phyloP scores from a whole-genome alignment of 2,888 invertebrate genomes.

The Sussaba pulchella region DNA sequence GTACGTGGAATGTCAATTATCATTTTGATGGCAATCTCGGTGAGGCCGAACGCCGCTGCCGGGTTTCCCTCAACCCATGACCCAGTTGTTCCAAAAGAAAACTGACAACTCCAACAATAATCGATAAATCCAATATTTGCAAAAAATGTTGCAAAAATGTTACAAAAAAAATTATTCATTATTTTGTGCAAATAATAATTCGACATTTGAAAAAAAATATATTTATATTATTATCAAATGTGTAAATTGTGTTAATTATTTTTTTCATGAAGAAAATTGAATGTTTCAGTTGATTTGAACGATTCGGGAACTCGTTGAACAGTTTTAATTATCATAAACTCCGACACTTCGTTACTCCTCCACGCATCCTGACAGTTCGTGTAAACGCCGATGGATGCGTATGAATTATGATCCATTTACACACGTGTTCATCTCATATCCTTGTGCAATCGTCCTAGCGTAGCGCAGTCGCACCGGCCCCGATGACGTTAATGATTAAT shows the following conservation, averaged over 20 bases:
- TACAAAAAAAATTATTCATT: no score
- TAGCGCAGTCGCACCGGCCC: no score
- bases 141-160: no score
- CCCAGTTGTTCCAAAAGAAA: conserved; percentile 38
- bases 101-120: no score
- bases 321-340: conserved; percentile 7
- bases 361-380: background rate
- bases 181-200: no score
- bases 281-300: no score
- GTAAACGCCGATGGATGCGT: background rate
- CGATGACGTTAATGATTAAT: conserved; percentile 20
- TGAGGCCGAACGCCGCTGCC: conserved; percentile 36
- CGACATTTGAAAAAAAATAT: no score
- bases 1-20: conserved; percentile 54
- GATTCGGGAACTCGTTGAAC: background rate
- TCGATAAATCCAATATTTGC: background rate
- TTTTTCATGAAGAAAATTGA: no score
- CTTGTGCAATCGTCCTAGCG: no score
- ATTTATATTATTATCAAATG: no score
- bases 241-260: no score
- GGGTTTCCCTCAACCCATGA: conserved; percentile 45
- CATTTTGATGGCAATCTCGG: conserved; percentile 33
- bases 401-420: background rate
- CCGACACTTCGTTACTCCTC: background rate
- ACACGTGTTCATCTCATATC: no score